Conservation (phyloP, 2,797 vertebrate species). For the Prunella strophiata region DNA sequence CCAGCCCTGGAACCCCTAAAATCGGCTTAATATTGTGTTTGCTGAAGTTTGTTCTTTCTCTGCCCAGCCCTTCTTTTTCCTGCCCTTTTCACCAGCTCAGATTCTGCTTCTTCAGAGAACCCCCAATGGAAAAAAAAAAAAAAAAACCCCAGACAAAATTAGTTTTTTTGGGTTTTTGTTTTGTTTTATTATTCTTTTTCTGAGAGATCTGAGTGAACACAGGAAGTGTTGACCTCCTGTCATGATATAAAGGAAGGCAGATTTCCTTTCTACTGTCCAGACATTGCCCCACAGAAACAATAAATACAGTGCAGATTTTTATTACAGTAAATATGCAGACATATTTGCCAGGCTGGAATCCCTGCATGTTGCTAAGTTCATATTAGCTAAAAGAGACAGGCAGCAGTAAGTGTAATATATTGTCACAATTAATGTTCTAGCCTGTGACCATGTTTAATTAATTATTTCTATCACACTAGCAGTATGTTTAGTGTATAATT, state of each 20-base stretch:
- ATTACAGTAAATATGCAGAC: not conserved
- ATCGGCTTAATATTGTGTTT: not conserved
- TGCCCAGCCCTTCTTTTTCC: not conserved
- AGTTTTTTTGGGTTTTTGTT: not conserved
- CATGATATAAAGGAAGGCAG: not conserved
- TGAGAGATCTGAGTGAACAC: not conserved
- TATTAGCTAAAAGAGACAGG: constrained; percentile 24
- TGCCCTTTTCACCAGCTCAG: not conserved
- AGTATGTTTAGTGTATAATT: constrained; percentile 56
- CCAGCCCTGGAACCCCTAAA: not conserved
- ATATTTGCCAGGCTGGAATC: not conserved
- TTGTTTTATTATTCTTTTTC: not conserved
- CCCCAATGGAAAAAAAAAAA: not conserved
- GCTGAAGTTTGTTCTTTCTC: not conserved
- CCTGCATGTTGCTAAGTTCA: not conserved
- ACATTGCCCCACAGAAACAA: not conserved
- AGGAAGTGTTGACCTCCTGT: not conserved
- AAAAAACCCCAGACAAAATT: not conserved
- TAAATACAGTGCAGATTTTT: not conserved
- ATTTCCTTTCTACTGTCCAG: not conserved
- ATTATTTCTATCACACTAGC: constrained; percentile 49
- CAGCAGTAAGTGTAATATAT: constrained; percentile 31
- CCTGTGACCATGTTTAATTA: constrained; percentile 53
- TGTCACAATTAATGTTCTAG: constrained; percentile 42
- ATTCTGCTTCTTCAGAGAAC: not conserved